Evolutionary conservation across 2,113 vertebrate species (phyloP), one percentile per base, ranked within the genome.

Genomic region (Mohoua ochrocephala): DNA sequence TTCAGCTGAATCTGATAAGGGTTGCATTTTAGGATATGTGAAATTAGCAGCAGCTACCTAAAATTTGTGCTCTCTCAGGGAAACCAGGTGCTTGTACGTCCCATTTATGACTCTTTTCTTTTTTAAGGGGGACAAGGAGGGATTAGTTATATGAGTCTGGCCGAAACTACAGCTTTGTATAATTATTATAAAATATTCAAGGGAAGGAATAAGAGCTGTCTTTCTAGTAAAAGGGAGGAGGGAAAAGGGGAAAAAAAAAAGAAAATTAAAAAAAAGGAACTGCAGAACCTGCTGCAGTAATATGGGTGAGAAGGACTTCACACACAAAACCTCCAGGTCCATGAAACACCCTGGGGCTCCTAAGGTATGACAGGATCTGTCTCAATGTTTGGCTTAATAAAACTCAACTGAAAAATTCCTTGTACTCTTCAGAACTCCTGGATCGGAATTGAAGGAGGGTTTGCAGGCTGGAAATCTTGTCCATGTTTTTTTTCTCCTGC

Each of bases 241-340:
- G 1, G 0, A 41, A 37, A 4, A 28, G 7, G 0, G 1, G 10
- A 7, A 16, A 13, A 6, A 42, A 6, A 11, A 12, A 9, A 15
- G 0, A 6, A 53, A 35, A 22, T n/a, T 1, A 28, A 71, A 9
- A 11, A 27, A 15, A 44, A n/a, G 5, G 9, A 14, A 39, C 20
- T 52, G 37, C 22, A 41, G 49, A 47, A 49, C n/a, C 28, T 61
- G 7, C 47, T 85, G 9, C 35, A 13, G 14, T 10, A 35, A 16
- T 9, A 17, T 4, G 4, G 17, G 37, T 49, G 37, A 50, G 17
- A 14, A 77, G 27, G 26, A 21, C 28, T 70, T 20, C 16, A 50
- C 2, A 2, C 26, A 30, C 8, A 57, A 61, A 82, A 53, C 4
- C 2, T 8, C 22, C 44, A 68, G 17, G 10, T 12, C 13, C 2